Conservation (phyloP, 2,113 vertebrate genomes). For the Forbesichthys papilliferus region DNA sequence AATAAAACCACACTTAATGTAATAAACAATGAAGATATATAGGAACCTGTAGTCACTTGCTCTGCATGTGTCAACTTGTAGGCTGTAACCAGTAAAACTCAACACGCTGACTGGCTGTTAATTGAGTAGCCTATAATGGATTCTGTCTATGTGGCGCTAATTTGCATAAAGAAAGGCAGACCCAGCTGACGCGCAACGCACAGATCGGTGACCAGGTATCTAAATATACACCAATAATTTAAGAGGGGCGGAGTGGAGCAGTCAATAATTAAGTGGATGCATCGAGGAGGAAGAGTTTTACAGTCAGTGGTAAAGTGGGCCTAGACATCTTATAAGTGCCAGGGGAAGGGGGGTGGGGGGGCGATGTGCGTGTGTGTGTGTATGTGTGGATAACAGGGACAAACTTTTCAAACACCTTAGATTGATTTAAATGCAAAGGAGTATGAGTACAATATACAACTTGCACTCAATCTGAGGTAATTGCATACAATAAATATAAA, state of each 20-base stretch:
- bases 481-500: too few relatives aligned
- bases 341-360: conserved; percentile 29
- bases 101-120: background rate
- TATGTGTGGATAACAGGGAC: background rate
- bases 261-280: conserved; percentile 83
- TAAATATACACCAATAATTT: conserved; percentile 84
- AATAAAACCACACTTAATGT: conserved; percentile 8
- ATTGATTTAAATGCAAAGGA: too few relatives aligned
- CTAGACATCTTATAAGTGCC: conserved; percentile 53
- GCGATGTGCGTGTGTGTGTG: conserved; percentile 19
- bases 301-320: conserved; percentile 54
- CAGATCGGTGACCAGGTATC: conserved; percentile 63
- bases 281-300: conserved; percentile 74
- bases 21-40: background rate
- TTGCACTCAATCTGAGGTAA: too few relatives aligned
- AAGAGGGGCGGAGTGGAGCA: conserved; percentile 75
- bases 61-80: background rate
- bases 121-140: background rate
- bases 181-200: conserved; percentile 55
- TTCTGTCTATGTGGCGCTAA: conserved; percentile 43
- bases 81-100: background rate
- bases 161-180: conserved; percentile 73
- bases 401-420: too few relatives aligned
- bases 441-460: too few relatives aligned
- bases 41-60: background rate